These are phyloP conservation scores for Cuniculus paca DNA, from an alignment of 2,797 vertebrate species.

Conservation along the genomic window DNA sequence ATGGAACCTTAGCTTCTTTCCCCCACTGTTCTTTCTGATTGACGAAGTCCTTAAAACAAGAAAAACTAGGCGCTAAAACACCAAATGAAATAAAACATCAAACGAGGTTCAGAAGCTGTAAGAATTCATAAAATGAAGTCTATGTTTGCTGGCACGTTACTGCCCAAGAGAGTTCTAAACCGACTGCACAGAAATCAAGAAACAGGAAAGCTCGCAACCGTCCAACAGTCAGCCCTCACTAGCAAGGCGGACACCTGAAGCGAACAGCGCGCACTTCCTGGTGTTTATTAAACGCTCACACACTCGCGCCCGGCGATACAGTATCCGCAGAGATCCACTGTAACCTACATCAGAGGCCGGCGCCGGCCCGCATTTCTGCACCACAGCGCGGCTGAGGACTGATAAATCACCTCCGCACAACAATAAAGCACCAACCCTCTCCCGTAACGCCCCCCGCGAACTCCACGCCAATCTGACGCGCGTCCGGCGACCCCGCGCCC, in stretches of 20 bases:
- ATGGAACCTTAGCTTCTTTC: slow-evolving; percentile 53
- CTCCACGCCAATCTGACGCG: slow-evolving; percentile 40
- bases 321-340: neutral
- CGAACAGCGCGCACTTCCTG: slow-evolving; percentile 63
- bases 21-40: slow-evolving; percentile 34
- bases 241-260: slow-evolving; percentile 59
- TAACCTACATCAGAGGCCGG: neutral
- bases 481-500: neutral
- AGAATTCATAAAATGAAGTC: slow-evolving; percentile 50
- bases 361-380: slow-evolving; percentile 27
- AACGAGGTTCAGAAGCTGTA: neutral
- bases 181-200: slow-evolving; percentile 52
- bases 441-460: slow-evolving; percentile 42
- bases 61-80: slow-evolving; percentile 45
- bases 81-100: slow-evolving; percentile 50
- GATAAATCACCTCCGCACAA: slow-evolving; percentile 41
- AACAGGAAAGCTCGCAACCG: slow-evolving; percentile 69
- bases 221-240: slow-evolving; percentile 43
- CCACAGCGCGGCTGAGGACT: neutral
- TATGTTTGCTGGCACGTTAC: neutral
- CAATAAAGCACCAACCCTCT: slow-evolving; percentile 15
- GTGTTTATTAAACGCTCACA: slow-evolving; percentile 18
- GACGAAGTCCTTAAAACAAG: neutral
- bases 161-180: slow-evolving; percentile 50
- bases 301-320: neutral